phyloP scores from a whole-genome alignment of 2,113 vertebrate genomes.

The Rhegmatorhina hoffmannsi region DNA sequence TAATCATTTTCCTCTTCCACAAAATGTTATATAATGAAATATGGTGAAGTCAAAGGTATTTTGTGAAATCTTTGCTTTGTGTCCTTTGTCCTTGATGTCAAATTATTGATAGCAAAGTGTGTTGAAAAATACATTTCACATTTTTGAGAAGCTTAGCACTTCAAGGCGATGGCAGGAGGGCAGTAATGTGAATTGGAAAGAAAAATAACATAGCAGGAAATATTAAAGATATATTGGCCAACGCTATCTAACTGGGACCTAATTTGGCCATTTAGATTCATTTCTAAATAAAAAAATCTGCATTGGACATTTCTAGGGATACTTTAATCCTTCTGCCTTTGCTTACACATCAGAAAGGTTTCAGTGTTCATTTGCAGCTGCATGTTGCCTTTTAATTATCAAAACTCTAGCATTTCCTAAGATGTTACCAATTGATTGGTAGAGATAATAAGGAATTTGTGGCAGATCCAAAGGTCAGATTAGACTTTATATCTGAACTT shows the following conservation, averaged over 20 bases:
- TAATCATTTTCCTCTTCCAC: slow-evolving; percentile 33
- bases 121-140: background rate
- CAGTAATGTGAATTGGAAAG: background rate
- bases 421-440: background rate
- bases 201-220: background rate
- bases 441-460: background rate
- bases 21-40: background rate
- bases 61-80: background rate
- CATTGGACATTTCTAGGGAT: background rate
- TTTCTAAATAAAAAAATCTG: background rate
- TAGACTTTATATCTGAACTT: background rate
- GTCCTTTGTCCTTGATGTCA: slow-evolving; percentile 21
- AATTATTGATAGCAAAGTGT: background rate
- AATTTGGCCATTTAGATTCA: background rate
- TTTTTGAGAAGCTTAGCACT: background rate
- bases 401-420: background rate
- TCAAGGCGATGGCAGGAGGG: background rate
- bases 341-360: background rate
- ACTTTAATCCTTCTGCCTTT: slow-evolving; percentile 10
- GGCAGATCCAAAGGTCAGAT: background rate
- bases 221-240: background rate
- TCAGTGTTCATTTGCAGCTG: background rate
- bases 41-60: slow-evolving; percentile 45
- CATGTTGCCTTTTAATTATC: background rate
- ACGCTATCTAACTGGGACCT: background rate